phyloP scores from a whole-genome alignment of 2,797 vertebrate species.

The Garrulus glandarius region DNA sequence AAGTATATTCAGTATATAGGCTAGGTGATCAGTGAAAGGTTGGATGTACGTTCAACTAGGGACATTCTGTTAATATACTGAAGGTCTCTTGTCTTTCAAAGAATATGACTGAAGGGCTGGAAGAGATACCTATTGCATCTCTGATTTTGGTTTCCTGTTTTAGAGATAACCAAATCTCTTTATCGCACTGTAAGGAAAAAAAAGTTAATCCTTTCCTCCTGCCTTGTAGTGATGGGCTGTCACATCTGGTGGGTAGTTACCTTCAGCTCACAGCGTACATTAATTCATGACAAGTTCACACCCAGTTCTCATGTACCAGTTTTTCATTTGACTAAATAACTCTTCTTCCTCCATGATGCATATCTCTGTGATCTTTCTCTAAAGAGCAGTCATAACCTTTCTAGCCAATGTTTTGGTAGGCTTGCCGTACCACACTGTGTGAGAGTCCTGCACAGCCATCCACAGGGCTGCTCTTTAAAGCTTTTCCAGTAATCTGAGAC shows the following conservation, averaged over 20 bases:
- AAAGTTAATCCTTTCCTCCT: neutral
- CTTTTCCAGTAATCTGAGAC: neutral
- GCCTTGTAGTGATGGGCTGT: neutral
- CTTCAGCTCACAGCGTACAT: neutral
- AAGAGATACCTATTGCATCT: neutral
- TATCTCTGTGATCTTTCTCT: neutral
- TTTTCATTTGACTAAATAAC: neutral
- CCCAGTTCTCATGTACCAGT: neutral
- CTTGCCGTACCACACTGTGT: neutral
- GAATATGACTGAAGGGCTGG: neutral
- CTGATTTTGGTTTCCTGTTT: neutral
- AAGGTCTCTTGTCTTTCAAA: neutral
- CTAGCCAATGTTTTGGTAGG: neutral
- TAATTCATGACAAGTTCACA: neutral
- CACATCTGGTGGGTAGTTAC: neutral
- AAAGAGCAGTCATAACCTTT: neutral
- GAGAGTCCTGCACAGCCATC: neutral
- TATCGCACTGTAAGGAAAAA: neutral
- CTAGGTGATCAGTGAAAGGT: neutral
- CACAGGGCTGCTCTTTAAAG: neutral
- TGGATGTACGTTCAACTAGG: neutral
- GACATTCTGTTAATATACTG: neutral
- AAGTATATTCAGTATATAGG: neutral
- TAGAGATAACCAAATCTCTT: neutral
- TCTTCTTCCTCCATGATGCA: neutral